These are phyloP conservation scores for Gallinago stenura DNA, from an alignment of 2,797 vertebrate genomes.

Conservation along the genomic window DNA sequence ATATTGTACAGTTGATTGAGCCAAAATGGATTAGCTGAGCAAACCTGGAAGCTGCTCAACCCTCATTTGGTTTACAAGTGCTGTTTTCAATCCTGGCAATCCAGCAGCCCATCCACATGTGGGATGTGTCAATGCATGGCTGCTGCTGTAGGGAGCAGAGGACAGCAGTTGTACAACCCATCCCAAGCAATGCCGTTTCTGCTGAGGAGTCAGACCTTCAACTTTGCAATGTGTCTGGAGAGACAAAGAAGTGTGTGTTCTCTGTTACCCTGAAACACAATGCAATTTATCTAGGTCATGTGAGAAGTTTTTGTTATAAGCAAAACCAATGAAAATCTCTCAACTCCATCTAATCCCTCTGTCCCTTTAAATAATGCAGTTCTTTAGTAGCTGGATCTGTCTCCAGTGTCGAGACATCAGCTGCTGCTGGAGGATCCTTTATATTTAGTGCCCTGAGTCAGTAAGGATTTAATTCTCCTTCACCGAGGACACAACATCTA, in stretches of 20 bases:
- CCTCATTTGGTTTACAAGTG: background rate
- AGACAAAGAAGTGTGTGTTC: background rate
- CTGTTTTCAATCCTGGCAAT: background rate
- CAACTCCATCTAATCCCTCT: background rate
- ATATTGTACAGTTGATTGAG: background rate
- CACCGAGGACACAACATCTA: accelerated
- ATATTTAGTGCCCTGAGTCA: background rate
- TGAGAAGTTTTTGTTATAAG: background rate
- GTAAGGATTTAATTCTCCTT: background rate
- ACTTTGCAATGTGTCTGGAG: background rate
- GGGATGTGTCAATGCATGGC: background rate
- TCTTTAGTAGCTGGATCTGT: background rate
- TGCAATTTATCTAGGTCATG: background rate
- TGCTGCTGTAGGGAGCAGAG: background rate
- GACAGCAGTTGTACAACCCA: background rate
- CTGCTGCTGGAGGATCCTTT: background rate
- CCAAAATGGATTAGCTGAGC: background rate
- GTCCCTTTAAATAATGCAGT: background rate
- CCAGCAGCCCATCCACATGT: background rate
- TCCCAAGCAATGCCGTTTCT: background rate
- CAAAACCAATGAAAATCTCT: background rate
- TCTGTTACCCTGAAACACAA: background rate
- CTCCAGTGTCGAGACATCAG: background rate
- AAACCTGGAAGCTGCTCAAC: background rate
- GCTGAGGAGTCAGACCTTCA: background rate